These are phyloP conservation scores for Leptinotarsa rubiginosa DNA, from an alignment of 2,888 invertebrate species.

Conservation along the genomic window DNA sequence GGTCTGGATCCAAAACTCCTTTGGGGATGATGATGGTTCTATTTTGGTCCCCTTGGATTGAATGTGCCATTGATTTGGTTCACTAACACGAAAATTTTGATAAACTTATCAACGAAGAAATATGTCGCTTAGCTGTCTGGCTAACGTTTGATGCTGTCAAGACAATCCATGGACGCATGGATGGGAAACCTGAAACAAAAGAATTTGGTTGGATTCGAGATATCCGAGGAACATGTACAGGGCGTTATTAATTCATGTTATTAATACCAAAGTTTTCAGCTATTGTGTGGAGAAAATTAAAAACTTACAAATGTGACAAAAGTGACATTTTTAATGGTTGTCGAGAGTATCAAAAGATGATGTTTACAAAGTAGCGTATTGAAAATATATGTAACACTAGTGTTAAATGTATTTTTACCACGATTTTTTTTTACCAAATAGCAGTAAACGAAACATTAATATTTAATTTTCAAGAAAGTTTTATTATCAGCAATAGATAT, in stretches of 20 bases:
- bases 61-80: conserved; percentile 27
- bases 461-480: too few species aligned
- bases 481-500: too few species aligned
- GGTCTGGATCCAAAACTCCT: conserved; percentile 59
- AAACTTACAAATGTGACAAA: too few species aligned
- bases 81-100: conserved; percentile 31
- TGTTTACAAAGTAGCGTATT: too few species aligned
- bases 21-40: conserved; percentile 58
- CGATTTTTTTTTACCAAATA: too few species aligned
- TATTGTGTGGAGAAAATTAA: too few species aligned
- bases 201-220: not conserved
- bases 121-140: not conserved
- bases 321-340: too few species aligned
- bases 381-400: too few species aligned
- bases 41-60: conserved; percentile 16
- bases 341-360: too few species aligned
- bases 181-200: not conserved
- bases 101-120: conserved; percentile 14
- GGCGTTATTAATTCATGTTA: not conserved
- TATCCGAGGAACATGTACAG: not conserved
- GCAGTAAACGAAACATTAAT: too few species aligned
- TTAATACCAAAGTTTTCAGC: not conserved
- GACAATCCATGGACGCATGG: not conserved
- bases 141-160: conserved; percentile 1
- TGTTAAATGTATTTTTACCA: too few species aligned